phyloP scores from a whole-genome alignment of 2,888 invertebrate genomes.

The Archips xylosteana region DNA sequence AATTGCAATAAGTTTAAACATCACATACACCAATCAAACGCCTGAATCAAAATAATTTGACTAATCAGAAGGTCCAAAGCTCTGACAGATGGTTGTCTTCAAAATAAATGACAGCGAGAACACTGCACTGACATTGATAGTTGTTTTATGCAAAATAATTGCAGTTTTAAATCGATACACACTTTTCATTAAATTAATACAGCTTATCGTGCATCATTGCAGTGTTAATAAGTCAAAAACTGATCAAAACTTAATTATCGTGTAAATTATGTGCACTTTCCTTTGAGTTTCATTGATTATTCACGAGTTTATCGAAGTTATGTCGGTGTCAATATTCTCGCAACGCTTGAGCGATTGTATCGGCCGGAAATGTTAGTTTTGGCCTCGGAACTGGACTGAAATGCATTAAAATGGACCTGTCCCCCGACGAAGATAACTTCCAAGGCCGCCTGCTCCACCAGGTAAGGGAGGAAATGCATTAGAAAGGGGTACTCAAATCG shows the following conservation, averaged over 20 bases:
- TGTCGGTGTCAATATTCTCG: constrained; percentile 49
- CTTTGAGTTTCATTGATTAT: constrained; percentile 29
- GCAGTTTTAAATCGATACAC: constrained; percentile 32
- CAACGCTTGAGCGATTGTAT: constrained; percentile 70
- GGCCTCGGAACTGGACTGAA: constrained; percentile 53
- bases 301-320: constrained; percentile 35
- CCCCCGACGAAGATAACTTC: constrained; percentile 93
- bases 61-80: neutral
- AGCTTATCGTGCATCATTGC: neutral
- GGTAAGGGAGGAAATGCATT: constrained; percentile 65
- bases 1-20: neutral
- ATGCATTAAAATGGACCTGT: constrained; percentile 84
- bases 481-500: constrained; percentile 32
- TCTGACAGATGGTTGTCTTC: neutral
- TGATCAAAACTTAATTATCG: neutral
- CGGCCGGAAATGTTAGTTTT: constrained; percentile 67
- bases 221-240: neutral
- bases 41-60: neutral
- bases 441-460: constrained; percentile 92
- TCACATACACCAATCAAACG: neutral
- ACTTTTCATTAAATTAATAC: constrained; percentile 25
- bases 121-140: constrained; percentile 17
- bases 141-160: constrained; percentile 25
- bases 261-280: neutral
- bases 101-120: constrained; percentile 7